Conservation (phyloP, 2,888 invertebrate species). For the Melanostoma scalare region DNA sequence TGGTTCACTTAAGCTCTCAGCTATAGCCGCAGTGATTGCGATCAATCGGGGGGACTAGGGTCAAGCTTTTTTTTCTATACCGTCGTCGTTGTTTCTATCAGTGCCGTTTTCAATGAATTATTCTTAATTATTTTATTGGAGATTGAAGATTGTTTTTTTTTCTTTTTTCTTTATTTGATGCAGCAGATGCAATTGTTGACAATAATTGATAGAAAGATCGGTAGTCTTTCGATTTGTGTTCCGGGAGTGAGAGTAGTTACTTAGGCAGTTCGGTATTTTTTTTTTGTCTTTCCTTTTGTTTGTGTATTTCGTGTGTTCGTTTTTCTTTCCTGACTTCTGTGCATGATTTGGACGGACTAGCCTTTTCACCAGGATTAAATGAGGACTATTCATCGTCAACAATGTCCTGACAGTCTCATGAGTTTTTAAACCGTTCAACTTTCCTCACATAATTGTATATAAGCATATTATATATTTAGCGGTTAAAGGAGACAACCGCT, state of each 20-base stretch:
- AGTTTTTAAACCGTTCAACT: no score
- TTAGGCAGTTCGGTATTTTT: constrained; percentile 9
- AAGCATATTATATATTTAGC: constrained; percentile 1
- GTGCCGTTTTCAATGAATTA: constrained; percentile 61
- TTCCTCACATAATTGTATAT: neutral
- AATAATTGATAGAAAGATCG: constrained; percentile 40
- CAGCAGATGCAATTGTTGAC: constrained; percentile 58
- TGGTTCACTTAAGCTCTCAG: constrained; percentile 65
- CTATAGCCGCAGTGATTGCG: constrained; percentile 65
- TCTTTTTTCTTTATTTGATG: constrained; percentile 23
- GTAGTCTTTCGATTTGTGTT: constrained; percentile 18
- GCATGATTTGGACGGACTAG: constrained; percentile 14
- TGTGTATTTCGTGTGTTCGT: constrained; percentile 33
- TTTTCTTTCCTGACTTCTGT: constrained; percentile 18
- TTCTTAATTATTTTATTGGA: constrained; percentile 63
- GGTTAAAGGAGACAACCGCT: constrained; percentile 13
- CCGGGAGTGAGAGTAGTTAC: constrained; percentile 16
- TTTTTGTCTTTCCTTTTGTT: constrained; percentile 10
- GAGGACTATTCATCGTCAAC: neutral
- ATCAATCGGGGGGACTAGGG: constrained; percentile 68
- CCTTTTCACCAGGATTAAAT: constrained; percentile 38
- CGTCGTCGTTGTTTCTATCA: constrained; percentile 40
- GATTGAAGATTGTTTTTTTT: constrained; percentile 43
- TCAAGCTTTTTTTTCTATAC: constrained; percentile 59
- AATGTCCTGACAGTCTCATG: no score